Conservation (phyloP, 2,113 vertebrate species). For the Sterrhoptilus dennistouni region DNA sequence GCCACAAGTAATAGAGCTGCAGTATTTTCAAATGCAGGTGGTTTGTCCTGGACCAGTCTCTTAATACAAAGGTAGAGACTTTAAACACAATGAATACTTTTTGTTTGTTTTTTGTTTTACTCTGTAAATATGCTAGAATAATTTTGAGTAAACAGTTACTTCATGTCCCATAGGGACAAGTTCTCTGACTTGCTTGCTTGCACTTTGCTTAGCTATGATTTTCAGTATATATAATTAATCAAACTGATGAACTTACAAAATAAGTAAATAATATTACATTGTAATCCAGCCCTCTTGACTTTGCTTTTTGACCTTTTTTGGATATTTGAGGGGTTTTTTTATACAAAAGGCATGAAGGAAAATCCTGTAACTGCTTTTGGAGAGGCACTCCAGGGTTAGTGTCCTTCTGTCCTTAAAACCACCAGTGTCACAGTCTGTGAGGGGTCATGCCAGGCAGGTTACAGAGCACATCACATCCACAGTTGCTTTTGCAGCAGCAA, state of each 20-base stretch:
- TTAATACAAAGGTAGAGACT: neutral
- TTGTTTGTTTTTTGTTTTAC: neutral
- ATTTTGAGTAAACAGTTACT: neutral
- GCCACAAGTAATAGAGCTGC: neutral
- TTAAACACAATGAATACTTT: neutral
- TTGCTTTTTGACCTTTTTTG: neutral
- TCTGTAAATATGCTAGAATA: neutral
- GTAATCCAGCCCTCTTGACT: neutral
- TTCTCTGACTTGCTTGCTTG: neutral
- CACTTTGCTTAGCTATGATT: neutral
- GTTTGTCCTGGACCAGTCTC: neutral
- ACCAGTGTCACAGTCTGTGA: neutral
- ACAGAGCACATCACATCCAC: accelerated
- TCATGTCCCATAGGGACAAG: neutral
- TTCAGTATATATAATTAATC: neutral
- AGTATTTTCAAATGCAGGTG: neutral
- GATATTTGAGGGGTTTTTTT: neutral
- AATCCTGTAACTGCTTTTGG: neutral
- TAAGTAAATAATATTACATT: neutral
- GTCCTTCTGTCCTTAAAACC: neutral
- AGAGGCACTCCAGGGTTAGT: neutral
- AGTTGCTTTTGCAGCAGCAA: neutral
- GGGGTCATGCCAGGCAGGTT: neutral
- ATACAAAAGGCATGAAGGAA: neutral
- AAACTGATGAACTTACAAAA: neutral